A percentile compares a stretch with the other conserved stretches of the same genome.
Conservation (phyloP, 2,888 invertebrate genomes). For the Trilocha varians region DNA sequence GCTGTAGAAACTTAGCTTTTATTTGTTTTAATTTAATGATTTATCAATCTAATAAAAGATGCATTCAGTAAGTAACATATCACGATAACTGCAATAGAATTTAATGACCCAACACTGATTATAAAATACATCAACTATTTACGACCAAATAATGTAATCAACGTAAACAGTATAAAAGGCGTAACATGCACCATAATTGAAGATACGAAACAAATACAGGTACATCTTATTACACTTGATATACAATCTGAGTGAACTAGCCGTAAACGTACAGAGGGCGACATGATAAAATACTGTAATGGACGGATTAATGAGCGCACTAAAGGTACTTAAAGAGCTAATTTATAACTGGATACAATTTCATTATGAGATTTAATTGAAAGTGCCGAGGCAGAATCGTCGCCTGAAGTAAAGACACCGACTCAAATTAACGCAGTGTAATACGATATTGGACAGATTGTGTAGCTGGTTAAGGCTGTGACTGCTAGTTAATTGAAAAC, state of each 20-base stretch:
- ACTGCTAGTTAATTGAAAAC: too few relatives aligned
- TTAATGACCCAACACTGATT: too few relatives aligned
- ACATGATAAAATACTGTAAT: conserved; percentile 1
- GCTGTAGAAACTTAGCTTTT: too few relatives aligned
- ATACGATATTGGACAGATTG: too few relatives aligned
- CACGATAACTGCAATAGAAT: too few relatives aligned
- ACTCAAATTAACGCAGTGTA: too few relatives aligned
- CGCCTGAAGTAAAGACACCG: too few relatives aligned
- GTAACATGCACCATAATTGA: background rate
- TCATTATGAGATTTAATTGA: conserved; percentile 1
- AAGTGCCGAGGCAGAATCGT: too few relatives aligned
- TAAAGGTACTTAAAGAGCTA: background rate
- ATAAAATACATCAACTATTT: background rate
- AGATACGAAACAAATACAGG: background rate
- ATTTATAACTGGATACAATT: conserved; percentile 3
- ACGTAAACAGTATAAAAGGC: background rate
- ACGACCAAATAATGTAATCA: background rate
- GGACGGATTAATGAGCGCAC: conserved; percentile 2
- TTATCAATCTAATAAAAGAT: too few relatives aligned
- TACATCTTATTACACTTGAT: background rate
- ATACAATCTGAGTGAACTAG: background rate
- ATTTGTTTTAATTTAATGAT: too few relatives aligned
- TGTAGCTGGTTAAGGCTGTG: too few relatives aligned
- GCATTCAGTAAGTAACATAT: too few relatives aligned
- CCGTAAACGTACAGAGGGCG: background rate